A percentile compares a stretch with the other conserved stretches of the same genome.
These are phyloP conservation scores for Rhyzopertha dominica DNA, from an alignment of 1,140 invertebrate species.

Conservation along the genomic window DNA sequence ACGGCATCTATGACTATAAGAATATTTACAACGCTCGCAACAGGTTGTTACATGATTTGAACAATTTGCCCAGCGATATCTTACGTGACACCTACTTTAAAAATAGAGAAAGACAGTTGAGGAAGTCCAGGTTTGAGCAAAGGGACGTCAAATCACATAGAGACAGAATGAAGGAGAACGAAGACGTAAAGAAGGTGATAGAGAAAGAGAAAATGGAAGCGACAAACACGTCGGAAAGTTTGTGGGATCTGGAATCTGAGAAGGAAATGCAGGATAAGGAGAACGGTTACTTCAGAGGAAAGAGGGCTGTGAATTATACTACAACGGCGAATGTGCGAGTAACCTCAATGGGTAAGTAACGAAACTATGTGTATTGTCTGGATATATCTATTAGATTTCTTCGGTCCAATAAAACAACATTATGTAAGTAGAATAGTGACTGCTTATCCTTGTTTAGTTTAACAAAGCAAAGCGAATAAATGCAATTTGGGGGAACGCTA, in stretches of 20 bases:
- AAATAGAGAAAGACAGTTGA: slow-evolving; percentile 38
- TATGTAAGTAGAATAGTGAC: neutral
- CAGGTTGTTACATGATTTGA: slow-evolving; percentile 35
- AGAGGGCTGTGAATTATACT: slow-evolving; percentile 27
- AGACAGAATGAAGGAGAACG: slow-evolving; percentile 36
- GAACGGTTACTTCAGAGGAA: slow-evolving; percentile 35
- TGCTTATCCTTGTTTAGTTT: too few relatives aligned
- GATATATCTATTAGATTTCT: slow-evolving; percentile 2
- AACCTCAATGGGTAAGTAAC: slow-evolving; percentile 45
- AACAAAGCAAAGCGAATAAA: too few relatives aligned
- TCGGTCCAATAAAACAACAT: neutral
- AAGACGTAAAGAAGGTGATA: slow-evolving; percentile 33
- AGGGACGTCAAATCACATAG: slow-evolving; percentile 37
- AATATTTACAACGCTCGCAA: slow-evolving; percentile 36
- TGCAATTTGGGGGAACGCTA: too few relatives aligned
- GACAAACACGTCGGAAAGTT: slow-evolving; percentile 34
- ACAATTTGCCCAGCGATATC: slow-evolving; percentile 38
- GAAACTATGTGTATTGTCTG: slow-evolving; percentile 31
- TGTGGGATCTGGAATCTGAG: slow-evolving; percentile 44
- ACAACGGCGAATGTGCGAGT: slow-evolving; percentile 26
- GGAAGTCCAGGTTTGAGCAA: slow-evolving; percentile 41
- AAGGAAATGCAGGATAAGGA: slow-evolving; percentile 39
- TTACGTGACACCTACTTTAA: slow-evolving; percentile 42
- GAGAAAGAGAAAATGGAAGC: slow-evolving; percentile 30
- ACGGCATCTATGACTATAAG: slow-evolving; percentile 37